Conservation (phyloP, 2,797 vertebrate genomes). For the Danio kyathit region DNA sequence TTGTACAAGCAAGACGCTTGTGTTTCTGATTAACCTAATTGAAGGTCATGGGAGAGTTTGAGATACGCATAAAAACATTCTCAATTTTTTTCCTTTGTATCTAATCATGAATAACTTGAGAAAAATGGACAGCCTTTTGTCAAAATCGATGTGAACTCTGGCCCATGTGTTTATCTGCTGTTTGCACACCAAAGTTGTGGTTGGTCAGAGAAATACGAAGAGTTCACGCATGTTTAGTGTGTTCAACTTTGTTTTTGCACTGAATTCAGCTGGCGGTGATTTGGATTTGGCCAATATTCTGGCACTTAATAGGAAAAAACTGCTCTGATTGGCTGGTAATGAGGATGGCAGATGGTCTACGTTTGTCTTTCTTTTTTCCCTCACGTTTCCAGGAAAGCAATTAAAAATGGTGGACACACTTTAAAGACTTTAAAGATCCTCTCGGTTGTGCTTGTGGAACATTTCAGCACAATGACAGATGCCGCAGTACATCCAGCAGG, state of each 20-base stretch:
- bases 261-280: not conserved
- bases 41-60: not conserved
- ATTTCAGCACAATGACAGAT: conserved; percentile 49
- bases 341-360: conserved; percentile 50
- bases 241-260: conserved; percentile 24
- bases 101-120: not conserved
- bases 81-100: too few species aligned
- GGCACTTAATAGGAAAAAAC: conserved; percentile 7
- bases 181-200: conserved; percentile 16
- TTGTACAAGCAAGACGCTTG: conserved; percentile 10
- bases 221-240: conserved; percentile 15
- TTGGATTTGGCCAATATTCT: conserved; percentile 4
- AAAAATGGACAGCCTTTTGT: not conserved
- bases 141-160: not conserved
- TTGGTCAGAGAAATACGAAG: not conserved
- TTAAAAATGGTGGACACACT: conserved; percentile 50
- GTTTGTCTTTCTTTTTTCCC: conserved; percentile 42
- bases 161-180: not conserved
- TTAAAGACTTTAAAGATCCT: conserved; percentile 38
- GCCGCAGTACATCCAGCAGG: conserved; percentile 39
- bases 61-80: not conserved
- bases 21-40: not conserved
- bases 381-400: conserved; percentile 42
- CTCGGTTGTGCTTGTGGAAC: conserved; percentile 38
- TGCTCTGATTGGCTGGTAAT: conserved; percentile 37